Evolutionary conservation across 2,797 vertebrate species (phyloP), one percentile per base, ranked within the genome.

Genomic region (Neosilurus mollespiculum): DNA sequence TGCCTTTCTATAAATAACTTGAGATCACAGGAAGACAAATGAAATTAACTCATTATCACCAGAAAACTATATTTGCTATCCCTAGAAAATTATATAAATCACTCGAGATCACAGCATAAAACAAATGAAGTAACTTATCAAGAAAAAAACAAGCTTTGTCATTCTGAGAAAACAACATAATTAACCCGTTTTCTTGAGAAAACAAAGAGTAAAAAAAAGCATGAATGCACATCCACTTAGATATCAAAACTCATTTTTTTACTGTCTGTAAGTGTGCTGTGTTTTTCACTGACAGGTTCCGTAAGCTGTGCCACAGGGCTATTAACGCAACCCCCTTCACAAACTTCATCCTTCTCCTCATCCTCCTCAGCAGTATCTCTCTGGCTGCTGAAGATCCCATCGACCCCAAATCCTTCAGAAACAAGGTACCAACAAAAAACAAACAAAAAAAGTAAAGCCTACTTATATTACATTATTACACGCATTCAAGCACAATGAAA

Each of bases 261-360:
- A 76, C 54, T 62, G 58, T 65, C n/a, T 43, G 26, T 69, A 61
- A 26, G 34, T 72, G 8, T 82, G n/a, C n/a, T 64, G 2, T 78
- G 12, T 24, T 76, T 22, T 82, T 78, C 24, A 30, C 66, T 82
- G 14, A 16, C 90, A 99, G 98, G 93, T 93, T 98, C 89, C 96
- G 98, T 0, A 96, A 98, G 59, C 87, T 99, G 37, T 99, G 97
- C 89, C 98, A 98, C 91, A 96, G 96, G 87, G 96, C 96, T 37
- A 95, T 99, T 91, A 99, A 99, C 0, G 96, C 97, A 88, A 97
- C 98, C 1, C 96, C 96, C 90, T 99, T 99, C 92, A 99, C 98
- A 91, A 99, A 99, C 92, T 95, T 98, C 88, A 99, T 99, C 93
- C 95, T 99, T 69, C 94, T 98, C 85, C 99, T 99, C 94, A 99